Conservation (phyloP, 2,888 invertebrate species). For the Syrista parreyssii region DNA sequence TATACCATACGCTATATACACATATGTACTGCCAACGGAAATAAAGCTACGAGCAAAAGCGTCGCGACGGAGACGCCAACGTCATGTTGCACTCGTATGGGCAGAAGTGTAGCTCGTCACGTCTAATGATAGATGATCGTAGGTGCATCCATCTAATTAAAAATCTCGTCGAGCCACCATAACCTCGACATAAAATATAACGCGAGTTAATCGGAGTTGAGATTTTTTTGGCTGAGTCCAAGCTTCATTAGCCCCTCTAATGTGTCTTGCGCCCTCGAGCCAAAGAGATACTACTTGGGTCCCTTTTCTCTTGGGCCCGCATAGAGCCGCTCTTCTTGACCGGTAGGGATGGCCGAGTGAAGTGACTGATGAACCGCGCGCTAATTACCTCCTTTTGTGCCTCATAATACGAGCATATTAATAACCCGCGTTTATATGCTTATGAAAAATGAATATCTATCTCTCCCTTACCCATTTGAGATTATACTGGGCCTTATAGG, state of each 20-base stretch:
- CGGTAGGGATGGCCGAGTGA: slow-evolving; percentile 43
- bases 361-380: slow-evolving; percentile 61
- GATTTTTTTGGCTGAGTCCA: slow-evolving; percentile 17
- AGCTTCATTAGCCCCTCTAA: slow-evolving; percentile 59
- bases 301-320: slow-evolving; percentile 18
- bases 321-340: slow-evolving; percentile 22
- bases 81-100: not conserved
- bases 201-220: slow-evolving; percentile 50
- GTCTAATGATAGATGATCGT: slow-evolving; percentile 38
- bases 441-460: slow-evolving; percentile 59
- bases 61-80: not conserved
- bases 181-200: slow-evolving; percentile 44
- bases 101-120: slow-evolving; percentile 7
- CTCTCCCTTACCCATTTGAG: slow-evolving; percentile 16
- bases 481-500: not conserved
- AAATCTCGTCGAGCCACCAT: slow-evolving; percentile 34
- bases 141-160: slow-evolving; percentile 45
- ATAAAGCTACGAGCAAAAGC: not conserved
- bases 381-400: slow-evolving; percentile 62
- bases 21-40: not conserved
- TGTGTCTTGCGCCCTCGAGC: slow-evolving; percentile 50
- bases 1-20: not conserved
- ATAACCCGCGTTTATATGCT: slow-evolving; percentile 60
- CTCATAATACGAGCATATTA: slow-evolving; percentile 58
- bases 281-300: slow-evolving; percentile 35